These are phyloP conservation scores for Ptychochromis oligacanthus DNA, from an alignment of 2,113 vertebrate genomes.

Conservation along the genomic window DNA sequence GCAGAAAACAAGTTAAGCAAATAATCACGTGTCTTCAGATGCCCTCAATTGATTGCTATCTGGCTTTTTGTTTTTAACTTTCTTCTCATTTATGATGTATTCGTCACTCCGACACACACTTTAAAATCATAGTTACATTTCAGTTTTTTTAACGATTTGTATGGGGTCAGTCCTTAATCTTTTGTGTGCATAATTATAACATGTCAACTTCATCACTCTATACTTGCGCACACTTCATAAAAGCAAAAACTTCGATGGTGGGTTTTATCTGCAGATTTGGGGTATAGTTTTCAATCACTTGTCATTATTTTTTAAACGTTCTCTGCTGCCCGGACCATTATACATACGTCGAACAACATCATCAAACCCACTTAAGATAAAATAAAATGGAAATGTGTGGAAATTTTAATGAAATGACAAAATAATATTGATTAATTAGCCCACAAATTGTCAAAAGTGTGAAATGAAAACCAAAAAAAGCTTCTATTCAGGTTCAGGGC, in stretches of 20 bases:
- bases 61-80: background rate
- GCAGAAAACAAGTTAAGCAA: slow-evolving; percentile 39
- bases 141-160: background rate
- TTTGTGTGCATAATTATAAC: background rate
- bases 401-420: slow-evolving; percentile 26
- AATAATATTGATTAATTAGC: slow-evolving; percentile 44
- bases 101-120: background rate
- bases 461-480: slow-evolving; percentile 19
- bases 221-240: background rate
- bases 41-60: slow-evolving; percentile 26
- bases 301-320: background rate
- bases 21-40: slow-evolving; percentile 43
- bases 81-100: background rate
- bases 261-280: background rate
- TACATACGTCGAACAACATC: background rate
- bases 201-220: background rate
- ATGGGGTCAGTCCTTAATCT: background rate
- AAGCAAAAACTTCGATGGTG: background rate
- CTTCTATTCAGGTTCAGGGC: slow-evolving; percentile 20
- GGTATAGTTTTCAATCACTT: background rate
- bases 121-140: background rate
- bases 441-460: slow-evolving; percentile 33
- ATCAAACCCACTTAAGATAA: background rate
- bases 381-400: background rate
- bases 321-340: background rate